Base-by-base conservation (phyloP, 2,113 vertebrate genomes). In the Sialia sialis region DNA sequence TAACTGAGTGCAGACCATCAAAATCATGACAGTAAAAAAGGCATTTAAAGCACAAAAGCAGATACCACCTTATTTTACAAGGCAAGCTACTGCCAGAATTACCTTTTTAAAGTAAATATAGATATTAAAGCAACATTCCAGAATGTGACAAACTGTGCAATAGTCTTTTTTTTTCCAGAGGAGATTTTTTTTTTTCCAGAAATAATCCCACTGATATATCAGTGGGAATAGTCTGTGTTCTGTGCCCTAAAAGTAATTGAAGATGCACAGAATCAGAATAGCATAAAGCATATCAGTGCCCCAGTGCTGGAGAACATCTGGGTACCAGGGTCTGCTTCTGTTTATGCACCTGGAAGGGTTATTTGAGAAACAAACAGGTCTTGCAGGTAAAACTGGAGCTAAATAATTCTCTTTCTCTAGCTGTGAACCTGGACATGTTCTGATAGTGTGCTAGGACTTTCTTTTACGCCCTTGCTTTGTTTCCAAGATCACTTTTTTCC, bases 141-240 rank as follows among this genome's bases (percentile, higher is more conserved):
- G 17, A 70, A 58, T 5, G 6, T 25, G 18, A 56, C 55, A 70
- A 13, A 49, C 1, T 2, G 7, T 22, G 13, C 3, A 84, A 56
- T 2, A 3, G 10, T 68, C 8, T 36, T 36, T 21, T 54, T n/a
- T 38, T 46, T 36, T 7, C 6, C 26, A 23, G 15, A 43, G 4
- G 13, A 82, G 16, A 48, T 46, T 51, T n/a, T 27, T 41, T 41
- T 6, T 6, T 59, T 20, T 17, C 52, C 38, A 41, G 60, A 78
- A 82, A 44, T 0, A 1, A 41, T 56, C 39, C 20, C 34, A 38
- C 1, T 48, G 26, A 18, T n/a, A 4, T 1, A 36, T 34, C 39
- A 7, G 3, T 23, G 16, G 66, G 3, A 72, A 25, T 23, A 67
- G 19, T 10, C 30, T 27, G 14, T 46, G 20, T 62, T 75, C 22